Evolutionary conservation across 2,113 vertebrate genomes (phyloP).

Genomic region (Puntigrus tetrazona): DNA sequence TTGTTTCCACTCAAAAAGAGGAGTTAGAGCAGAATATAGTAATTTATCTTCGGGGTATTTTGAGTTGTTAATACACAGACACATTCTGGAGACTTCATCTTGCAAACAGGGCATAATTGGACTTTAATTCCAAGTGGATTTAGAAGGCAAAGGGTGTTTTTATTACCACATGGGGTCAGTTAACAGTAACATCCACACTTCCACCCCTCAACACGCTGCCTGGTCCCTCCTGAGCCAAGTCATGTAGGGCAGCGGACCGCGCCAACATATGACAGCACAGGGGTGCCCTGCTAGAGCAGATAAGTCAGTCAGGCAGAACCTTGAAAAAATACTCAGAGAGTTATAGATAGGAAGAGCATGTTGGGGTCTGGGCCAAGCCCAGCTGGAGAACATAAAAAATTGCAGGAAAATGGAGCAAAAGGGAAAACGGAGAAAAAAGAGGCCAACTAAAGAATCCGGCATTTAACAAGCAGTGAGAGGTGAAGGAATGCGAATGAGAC

Average conservation of each 20-base stretch:
- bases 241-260: slow-evolving; percentile 50
- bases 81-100: neutral
- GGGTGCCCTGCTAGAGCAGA: slow-evolving; percentile 62
- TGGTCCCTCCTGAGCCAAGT: slow-evolving; percentile 46
- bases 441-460: neutral
- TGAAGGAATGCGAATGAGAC: slow-evolving; percentile 29
- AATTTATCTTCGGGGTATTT: too few relatives aligned
- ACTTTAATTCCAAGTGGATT: neutral
- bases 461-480: neutral
- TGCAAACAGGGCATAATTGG: neutral
- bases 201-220: slow-evolving; percentile 6
- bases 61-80: neutral
- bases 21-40: too few relatives aligned
- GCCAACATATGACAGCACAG: slow-evolving; percentile 59
- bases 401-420: neutral
- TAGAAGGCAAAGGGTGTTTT: neutral
- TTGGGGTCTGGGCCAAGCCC: slow-evolving; percentile 1
- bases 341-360: slow-evolving; percentile 12
- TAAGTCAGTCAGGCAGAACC: slow-evolving; percentile 67
- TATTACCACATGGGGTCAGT: slow-evolving; percentile 9
- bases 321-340: slow-evolving; percentile 41
- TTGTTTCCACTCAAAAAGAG: too few relatives aligned
- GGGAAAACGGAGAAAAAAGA: neutral
- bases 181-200: slow-evolving; percentile 11
- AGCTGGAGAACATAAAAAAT: neutral